Percentiles rank a stretch among this genome's conserved stretches.
phyloP scores from a whole-genome alignment of 64 coral and sea anemone genomes.

The Hydrozoanthus tunicans region DNA sequence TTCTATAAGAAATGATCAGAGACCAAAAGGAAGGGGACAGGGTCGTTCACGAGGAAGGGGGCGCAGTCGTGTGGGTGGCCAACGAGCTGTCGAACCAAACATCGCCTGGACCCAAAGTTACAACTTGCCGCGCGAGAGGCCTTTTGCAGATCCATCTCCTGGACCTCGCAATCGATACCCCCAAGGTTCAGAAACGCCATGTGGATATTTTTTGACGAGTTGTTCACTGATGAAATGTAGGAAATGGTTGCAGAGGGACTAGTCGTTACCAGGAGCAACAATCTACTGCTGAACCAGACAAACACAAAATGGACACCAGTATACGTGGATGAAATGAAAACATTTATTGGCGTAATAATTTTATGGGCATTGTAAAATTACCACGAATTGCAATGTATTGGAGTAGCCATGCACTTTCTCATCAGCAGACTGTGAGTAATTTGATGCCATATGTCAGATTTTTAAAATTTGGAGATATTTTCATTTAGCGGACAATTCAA shows the following conservation, averaged over 20 bases:
- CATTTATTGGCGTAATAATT: slow-evolving; percentile 69
- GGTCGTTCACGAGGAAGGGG: background rate
- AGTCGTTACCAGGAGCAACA: background rate
- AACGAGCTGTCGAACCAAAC: background rate
- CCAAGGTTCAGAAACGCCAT: background rate
- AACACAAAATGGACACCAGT: slow-evolving; percentile 38
- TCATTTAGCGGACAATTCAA: slow-evolving; percentile 52
- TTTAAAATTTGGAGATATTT: slow-evolving; percentile 63
- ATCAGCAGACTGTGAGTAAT: slow-evolving; percentile 6
- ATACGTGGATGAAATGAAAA: slow-evolving; percentile 55
- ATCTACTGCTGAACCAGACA: background rate
- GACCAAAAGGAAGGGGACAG: background rate
- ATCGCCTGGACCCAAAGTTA: background rate
- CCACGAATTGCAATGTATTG: slow-evolving; percentile 60
- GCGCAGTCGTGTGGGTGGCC: background rate
- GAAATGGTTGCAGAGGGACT: background rate
- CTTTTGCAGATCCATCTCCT: slow-evolving; percentile 2
- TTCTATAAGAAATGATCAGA: background rate
- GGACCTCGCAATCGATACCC: background rate
- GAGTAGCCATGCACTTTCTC: slow-evolving; percentile 20
- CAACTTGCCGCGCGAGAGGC: background rate
- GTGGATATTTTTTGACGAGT: background rate
- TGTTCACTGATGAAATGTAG: background rate
- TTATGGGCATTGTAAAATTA: slow-evolving; percentile 61
- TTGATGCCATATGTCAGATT: slow-evolving; percentile 1